Evolutionary conservation across 2,113 vertebrate species (phyloP).

Genomic region (Notarius quadriscutis): DNA sequence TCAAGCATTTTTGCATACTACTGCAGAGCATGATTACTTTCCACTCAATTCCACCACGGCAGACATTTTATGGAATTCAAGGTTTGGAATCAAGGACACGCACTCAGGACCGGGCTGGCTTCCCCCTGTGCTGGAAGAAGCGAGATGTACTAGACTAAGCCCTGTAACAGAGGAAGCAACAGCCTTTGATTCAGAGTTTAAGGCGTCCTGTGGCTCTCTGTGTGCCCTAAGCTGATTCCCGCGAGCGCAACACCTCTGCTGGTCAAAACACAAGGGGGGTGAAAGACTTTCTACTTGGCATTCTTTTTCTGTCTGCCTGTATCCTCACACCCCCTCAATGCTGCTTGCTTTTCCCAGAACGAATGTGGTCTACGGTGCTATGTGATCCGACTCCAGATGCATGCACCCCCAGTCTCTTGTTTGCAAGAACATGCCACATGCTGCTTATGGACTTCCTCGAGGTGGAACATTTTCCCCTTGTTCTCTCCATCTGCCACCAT

Average conservation of each 20-base stretch:
- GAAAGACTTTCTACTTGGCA: constrained; percentile 39
- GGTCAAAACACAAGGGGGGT: constrained; percentile 42
- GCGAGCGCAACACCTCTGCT: constrained; percentile 49
- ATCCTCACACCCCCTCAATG: constrained; percentile 20
- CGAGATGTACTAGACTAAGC: constrained; percentile 54
- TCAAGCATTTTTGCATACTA: constrained; percentile 20
- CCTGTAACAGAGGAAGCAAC: constrained; percentile 55
- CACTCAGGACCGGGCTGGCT: background rate
- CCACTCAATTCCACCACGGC: background rate
- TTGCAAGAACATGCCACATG: constrained; percentile 20
- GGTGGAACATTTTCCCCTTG: constrained; percentile 16
- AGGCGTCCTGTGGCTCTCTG: constrained; percentile 57
- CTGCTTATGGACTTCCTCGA: constrained; percentile 16
- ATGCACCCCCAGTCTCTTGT: background rate
- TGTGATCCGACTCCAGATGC: constrained; percentile 42
- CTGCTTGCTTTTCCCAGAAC: constrained; percentile 9
- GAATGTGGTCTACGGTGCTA: background rate
- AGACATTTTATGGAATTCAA: constrained; percentile 12
- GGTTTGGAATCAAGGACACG: background rate
- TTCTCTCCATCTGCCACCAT: constrained; percentile 22
- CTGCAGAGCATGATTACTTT: background rate
- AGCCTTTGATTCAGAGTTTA: constrained; percentile 66
- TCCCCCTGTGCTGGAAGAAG: constrained; percentile 33
- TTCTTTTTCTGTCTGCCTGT: constrained; percentile 31
- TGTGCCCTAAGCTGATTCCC: constrained; percentile 59